A percentile compares a stretch with the other conserved stretches of the same genome.
These are phyloP conservation scores for Lasiurus borealis DNA, from an alignment of 2,113 vertebrate genomes.

Conservation along the genomic window DNA sequence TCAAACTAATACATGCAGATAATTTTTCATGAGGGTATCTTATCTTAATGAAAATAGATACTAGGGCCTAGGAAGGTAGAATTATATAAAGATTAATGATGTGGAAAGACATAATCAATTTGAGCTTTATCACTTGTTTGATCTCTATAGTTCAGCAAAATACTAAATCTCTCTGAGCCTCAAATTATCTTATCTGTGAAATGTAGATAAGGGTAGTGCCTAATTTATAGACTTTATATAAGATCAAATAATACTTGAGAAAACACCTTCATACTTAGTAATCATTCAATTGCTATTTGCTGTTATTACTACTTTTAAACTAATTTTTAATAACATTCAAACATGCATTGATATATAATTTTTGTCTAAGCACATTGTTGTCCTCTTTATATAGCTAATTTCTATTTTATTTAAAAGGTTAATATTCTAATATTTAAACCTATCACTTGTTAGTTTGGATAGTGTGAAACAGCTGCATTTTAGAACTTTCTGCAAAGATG, in stretches of 20 bases:
- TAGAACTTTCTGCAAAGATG: not conserved
- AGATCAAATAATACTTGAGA: not conserved
- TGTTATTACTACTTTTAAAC: not conserved
- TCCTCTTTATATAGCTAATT: not conserved
- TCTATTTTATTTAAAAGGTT: slow-evolving; percentile 6
- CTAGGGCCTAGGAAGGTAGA: not conserved
- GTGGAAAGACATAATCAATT: not conserved
- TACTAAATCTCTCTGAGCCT: not conserved
- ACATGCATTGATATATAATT: not conserved
- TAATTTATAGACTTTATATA: not conserved
- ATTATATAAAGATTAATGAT: not conserved
- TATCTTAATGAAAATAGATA: not conserved
- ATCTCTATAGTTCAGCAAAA: slow-evolving; percentile 4
- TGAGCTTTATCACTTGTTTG: not conserved
- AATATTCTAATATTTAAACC: slow-evolving; percentile 2
- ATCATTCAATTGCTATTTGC: not conserved
- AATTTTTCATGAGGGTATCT: not conserved
- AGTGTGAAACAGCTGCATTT: not conserved
- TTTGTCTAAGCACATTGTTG: not conserved
- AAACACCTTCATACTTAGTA: not conserved
- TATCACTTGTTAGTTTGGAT: not conserved
- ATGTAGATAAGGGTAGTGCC: not conserved
- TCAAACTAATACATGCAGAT: not conserved
- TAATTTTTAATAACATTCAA: not conserved
- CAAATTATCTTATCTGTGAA: slow-evolving; percentile 16